Evolutionary conservation across 2,797 vertebrate genomes (phyloP).

Genomic region (Pseudochirops cupreus): DNA sequence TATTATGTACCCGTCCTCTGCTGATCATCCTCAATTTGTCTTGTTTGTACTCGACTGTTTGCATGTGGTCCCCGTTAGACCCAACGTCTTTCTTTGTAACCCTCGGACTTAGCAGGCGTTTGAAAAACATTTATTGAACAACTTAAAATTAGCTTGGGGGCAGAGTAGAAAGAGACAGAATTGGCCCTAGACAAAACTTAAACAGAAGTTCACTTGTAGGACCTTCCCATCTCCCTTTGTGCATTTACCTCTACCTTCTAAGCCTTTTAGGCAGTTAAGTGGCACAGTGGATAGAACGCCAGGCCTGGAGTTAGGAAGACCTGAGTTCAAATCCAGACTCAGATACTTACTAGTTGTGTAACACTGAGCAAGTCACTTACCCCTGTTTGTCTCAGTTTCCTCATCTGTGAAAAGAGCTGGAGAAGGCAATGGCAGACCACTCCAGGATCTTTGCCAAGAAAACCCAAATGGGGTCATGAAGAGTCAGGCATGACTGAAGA

Average conservation of each 20-base stretch:
- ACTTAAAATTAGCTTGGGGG: not conserved
- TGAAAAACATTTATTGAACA: not conserved
- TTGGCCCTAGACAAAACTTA: not conserved
- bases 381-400: not conserved
- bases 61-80: not conserved
- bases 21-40: not conserved
- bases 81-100: not conserved
- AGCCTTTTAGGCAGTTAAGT: not conserved
- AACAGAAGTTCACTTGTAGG: not conserved
- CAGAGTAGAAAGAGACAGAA: no score
- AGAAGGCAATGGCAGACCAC: not conserved
- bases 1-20: not conserved
- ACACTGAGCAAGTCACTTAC: no score
- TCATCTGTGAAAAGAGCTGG: no score
- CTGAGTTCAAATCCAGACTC: not conserved
- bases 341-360: not conserved
- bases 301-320: not conserved
- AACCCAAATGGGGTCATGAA: not conserved
- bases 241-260: not conserved
- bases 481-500: not conserved
- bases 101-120: not conserved
- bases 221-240: not conserved
- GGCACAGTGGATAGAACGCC: rapidly evolving
- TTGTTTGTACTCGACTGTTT: not conserved
- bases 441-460: not conserved